Base-by-base conservation (phyloP, 1,140 invertebrate species). In the Hycleus phaleratus region DNA sequence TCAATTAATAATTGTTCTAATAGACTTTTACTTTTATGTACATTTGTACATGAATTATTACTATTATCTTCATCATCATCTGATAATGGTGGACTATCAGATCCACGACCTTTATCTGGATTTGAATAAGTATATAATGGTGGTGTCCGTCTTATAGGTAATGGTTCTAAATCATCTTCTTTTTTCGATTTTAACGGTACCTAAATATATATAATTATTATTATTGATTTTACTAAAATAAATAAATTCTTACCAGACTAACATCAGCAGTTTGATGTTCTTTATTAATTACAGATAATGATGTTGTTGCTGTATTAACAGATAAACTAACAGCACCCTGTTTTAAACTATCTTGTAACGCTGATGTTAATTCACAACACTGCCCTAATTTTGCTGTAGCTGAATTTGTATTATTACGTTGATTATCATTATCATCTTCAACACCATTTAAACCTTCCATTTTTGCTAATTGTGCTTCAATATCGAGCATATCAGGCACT, bases 91-190 rank as follows among this genome's bases (percentile, higher is more conserved):
- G 63, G 57, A 56, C 63, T 68, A 24, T 68, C 66, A 11, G 67
- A 64, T 8, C 62, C 61, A n/a, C 66, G 50, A 18, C 64, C 58
- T 51, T 83, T 84, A 60, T 85, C 85, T 1, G 84, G 83, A 72
- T 87, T 88, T 0, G 87, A 88, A 63, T 88, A 89, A 0, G 86
- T 88, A 67, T 87, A 89, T 4, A 87, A 71, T 3, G 86, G 83
- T 26, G 86, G 86, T 7, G 83, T 85, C 39, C 85, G 79, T 61
- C 85, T 77, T 58, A 86, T 81, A 2, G 86, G 85, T 46, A 85
- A 79, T 1, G 84, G 83, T 68, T 87, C 85, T 56, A 78, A 77
- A 56, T 79, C 77, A 4, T 75, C 73, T 4, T 72, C 60, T 61
- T 75, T 74, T 39, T 56, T 49, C 4, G 54, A 24, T 42, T 56